phyloP scores from a whole-genome alignment of 2,888 invertebrate species.

The Ethmia dodecea region DNA sequence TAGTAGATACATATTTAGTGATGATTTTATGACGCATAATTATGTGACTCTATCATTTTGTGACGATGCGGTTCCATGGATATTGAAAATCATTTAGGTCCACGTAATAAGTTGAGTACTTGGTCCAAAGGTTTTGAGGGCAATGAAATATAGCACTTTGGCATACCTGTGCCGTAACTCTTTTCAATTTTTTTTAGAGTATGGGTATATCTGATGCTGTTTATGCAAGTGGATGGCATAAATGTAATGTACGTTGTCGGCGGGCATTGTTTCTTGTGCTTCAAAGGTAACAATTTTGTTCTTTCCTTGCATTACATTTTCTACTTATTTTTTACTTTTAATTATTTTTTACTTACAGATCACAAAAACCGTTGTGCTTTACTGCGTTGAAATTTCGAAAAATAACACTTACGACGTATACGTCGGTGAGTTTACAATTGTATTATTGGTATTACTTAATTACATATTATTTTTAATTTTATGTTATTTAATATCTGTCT shows the following conservation, averaged over 20 bases:
- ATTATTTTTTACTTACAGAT: conserved; percentile 34
- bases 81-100: too few species aligned
- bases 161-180: conserved; percentile 1
- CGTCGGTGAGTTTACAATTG: conserved; percentile 53
- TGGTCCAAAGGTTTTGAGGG: too few species aligned
- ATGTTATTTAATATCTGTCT: too few species aligned
- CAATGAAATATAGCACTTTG: too few species aligned
- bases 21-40: too few species aligned
- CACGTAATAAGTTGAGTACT: too few species aligned
- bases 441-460: too few species aligned
- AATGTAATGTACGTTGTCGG: conserved; percentile 39
- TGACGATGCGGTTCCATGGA: too few species aligned
- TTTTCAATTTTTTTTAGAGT: conserved; percentile 33
- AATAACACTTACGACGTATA: conserved; percentile 55
- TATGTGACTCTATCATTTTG: too few species aligned
- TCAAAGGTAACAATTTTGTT: conserved; percentile 38
- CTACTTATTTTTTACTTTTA: background rate
- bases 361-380: conserved; percentile 58
- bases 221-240: conserved; percentile 56
- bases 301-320: background rate
- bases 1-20: too few species aligned
- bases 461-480: too few species aligned
- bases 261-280: conserved; percentile 43
- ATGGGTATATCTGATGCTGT: conserved; percentile 51
- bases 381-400: conserved; percentile 55